Evolutionary conservation across 2,113 vertebrate genomes (phyloP).

Genomic region (Chaenocephalus aceratus): DNA sequence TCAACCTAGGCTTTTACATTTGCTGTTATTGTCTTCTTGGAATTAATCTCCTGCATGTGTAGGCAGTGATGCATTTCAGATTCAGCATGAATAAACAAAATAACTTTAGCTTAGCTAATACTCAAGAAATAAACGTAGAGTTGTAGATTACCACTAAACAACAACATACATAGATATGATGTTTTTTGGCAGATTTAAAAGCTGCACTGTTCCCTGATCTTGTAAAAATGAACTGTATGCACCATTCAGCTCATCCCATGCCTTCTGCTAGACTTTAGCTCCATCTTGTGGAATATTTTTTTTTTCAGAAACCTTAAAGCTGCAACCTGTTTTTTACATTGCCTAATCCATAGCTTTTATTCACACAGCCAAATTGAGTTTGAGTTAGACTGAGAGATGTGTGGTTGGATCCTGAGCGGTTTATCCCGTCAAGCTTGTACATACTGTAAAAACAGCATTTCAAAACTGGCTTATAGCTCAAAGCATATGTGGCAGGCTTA

Average conservation of each 20-base stretch:
- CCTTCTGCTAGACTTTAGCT: conserved; percentile 45
- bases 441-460: conserved; percentile 7
- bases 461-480: conserved; percentile 5
- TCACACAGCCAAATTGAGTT: not conserved
- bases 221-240: conserved; percentile 40
- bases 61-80: conserved; percentile 33
- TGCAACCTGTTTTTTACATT: not conserved
- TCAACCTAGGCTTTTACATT: conserved; percentile 36
- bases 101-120: not conserved
- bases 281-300: conserved; percentile 74
- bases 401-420: not conserved
- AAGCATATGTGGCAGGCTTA: conserved; percentile 15
- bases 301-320: not conserved
- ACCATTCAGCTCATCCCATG: not conserved
- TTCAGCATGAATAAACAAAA: conserved; percentile 23
- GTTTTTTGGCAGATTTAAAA: not conserved
- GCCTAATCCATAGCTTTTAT: not conserved
- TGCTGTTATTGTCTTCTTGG: conserved; percentile 26
- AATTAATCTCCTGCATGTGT: conserved; percentile 11
- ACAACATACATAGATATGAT: not conserved
- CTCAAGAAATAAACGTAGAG: not conserved
- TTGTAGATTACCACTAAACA: not conserved
- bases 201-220: conserved; percentile 33
- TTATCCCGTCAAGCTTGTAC: conserved; percentile 3
- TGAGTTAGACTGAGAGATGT: not conserved